Evolutionary conservation across 2,797 vertebrate genomes (phyloP).

Genomic region (Arnoldichthys spilopterus): DNA sequence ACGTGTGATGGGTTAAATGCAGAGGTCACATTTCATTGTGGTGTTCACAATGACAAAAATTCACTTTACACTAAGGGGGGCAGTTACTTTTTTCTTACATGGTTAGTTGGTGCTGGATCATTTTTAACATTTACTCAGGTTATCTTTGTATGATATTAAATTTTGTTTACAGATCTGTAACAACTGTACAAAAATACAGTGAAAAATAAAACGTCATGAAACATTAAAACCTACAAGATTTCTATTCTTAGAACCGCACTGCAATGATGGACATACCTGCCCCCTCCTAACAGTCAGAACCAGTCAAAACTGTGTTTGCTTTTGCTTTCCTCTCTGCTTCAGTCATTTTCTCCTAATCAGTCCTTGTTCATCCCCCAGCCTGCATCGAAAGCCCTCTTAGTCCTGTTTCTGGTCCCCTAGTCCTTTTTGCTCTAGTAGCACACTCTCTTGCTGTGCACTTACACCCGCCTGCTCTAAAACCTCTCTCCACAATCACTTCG

Average conservation of each 20-base stretch:
- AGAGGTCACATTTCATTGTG: too few relatives aligned
- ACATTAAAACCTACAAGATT: background rate
- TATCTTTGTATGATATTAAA: too few relatives aligned
- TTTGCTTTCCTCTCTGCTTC: conserved; percentile 41
- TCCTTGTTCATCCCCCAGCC: conserved; percentile 72
- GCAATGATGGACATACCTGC: background rate
- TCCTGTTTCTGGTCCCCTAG: conserved; percentile 46
- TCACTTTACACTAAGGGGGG: too few relatives aligned
- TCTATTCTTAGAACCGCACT: too few relatives aligned
- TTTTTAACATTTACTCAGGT: too few relatives aligned
- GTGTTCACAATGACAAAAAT: too few relatives aligned
- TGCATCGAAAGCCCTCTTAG: conserved; percentile 61
- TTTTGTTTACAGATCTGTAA: too few relatives aligned
- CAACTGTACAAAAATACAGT: too few relatives aligned
- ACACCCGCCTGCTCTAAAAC: conserved; percentile 73
- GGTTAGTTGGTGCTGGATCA: too few relatives aligned
- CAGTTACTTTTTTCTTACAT: too few relatives aligned
- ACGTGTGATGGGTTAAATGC: too few relatives aligned
- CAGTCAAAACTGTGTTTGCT: background rate
- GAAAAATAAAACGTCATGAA: background rate
- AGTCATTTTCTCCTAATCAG: conserved; percentile 73
- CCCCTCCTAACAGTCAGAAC: background rate
- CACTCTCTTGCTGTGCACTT: conserved; percentile 64
- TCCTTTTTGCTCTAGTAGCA: conserved; percentile 73
- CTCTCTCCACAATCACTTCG: conserved; percentile 71